Conservation (phyloP, 2,113 vertebrate genomes). For the Tupaia tana region DNA sequence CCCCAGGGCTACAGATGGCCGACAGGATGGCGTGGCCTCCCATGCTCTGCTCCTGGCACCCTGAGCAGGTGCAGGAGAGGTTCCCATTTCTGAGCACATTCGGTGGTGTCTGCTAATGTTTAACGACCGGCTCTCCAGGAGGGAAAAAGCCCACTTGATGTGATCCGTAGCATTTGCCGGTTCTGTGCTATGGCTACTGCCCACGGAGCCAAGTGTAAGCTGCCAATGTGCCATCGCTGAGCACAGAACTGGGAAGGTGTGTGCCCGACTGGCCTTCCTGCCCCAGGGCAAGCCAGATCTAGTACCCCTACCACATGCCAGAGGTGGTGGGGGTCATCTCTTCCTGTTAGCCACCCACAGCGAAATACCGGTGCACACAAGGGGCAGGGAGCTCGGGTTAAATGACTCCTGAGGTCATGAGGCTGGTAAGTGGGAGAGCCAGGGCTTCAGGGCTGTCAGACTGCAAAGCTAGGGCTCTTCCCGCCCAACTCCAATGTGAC, state of each 20-base stretch:
- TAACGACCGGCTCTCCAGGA: slow-evolving; percentile 1
- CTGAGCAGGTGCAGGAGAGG: not conserved
- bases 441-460: not conserved
- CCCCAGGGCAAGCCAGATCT: not conserved
- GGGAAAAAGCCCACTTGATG: not conserved
- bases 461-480: not conserved
- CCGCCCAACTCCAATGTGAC: not conserved
- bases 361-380: not conserved
- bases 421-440: not conserved
- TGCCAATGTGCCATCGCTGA: slow-evolving; percentile 32
- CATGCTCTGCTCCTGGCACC: not conserved
- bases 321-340: not conserved
- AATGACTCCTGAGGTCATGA: not conserved
- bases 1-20: not conserved
- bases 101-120: not conserved
- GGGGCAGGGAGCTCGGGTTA: not conserved
- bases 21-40: not conserved
- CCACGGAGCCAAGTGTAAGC: not conserved
- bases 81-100: not conserved
- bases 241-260: slow-evolving; percentile 5
- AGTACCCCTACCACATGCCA: not conserved
- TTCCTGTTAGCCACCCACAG: not conserved
- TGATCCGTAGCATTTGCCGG: slow-evolving; percentile 12
- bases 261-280: not conserved
- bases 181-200: slow-evolving; percentile 31